Evolutionary conservation across 2,797 vertebrate genomes (phyloP).

Genomic region (Toxotes lorentzi): DNA sequence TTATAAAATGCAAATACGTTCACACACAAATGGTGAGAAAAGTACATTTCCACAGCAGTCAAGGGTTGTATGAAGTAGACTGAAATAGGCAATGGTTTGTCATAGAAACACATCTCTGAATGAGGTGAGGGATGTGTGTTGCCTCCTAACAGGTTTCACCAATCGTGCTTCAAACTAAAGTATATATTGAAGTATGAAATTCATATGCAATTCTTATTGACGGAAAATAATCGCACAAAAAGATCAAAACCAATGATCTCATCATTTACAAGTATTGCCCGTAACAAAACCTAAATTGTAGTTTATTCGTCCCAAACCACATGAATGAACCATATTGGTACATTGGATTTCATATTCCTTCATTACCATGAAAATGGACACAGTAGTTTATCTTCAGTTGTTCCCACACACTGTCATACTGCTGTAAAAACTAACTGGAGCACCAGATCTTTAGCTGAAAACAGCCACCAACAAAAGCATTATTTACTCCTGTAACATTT

Average conservation of each 20-base stretch:
- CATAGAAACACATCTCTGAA: neutral
- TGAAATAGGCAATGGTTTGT: neutral
- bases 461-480: neutral
- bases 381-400: neutral
- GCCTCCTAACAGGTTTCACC: neutral
- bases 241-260: neutral
- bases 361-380: neutral
- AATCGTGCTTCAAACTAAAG: neutral
- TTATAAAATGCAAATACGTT: neutral
- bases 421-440: neutral
- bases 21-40: neutral
- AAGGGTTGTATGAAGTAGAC: neutral
- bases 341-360: neutral
- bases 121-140: neutral
- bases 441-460: neutral
- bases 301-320: neutral
- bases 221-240: neutral
- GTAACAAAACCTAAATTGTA: neutral
- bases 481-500: neutral
- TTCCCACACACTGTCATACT: neutral
- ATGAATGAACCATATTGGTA: neutral
- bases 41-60: neutral
- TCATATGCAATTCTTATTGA: neutral
- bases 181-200: rapidly evolving
- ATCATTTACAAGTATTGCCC: neutral